These are phyloP conservation scores for Crotalus tigris DNA, from an alignment of 2,113 vertebrate genomes.

Conservation along the genomic window DNA sequence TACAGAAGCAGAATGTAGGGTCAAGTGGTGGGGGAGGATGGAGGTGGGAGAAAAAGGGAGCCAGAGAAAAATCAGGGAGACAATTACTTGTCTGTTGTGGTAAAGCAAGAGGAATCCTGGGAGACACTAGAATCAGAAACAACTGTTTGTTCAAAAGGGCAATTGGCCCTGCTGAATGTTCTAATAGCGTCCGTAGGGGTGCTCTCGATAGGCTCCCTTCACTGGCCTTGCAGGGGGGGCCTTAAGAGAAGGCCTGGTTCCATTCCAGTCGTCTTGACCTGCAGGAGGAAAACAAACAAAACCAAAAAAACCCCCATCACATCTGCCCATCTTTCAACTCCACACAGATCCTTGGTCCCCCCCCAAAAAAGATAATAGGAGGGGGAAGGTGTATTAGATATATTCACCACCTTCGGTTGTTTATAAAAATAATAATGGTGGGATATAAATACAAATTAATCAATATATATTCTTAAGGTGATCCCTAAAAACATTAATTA, in stretches of 20 bases:
- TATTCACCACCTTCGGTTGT: not conserved
- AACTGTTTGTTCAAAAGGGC: constrained; percentile 76
- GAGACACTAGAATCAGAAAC: constrained; percentile 87
- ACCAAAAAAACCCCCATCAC: constrained; percentile 7
- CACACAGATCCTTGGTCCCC: too few species aligned
- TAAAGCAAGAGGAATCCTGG: constrained; percentile 88
- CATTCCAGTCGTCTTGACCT: constrained; percentile 95
- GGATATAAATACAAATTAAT: not conserved
- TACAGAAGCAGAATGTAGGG: constrained; percentile 79
- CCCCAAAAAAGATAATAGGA: not conserved
- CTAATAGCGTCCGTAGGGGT: constrained; percentile 94
- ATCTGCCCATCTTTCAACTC: fast-evolving
- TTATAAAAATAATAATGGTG: not conserved
- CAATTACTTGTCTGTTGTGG: constrained; percentile 95
- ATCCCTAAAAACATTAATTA: constrained; percentile 1
- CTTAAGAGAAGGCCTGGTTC: constrained; percentile 81
- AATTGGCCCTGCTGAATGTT: constrained; percentile 66
- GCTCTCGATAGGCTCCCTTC: constrained; percentile 88
- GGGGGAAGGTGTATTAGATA: not conserved
- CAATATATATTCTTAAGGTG: not conserved
- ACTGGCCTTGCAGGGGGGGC: constrained; percentile 77
- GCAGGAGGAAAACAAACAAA: not conserved
- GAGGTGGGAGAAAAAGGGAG: constrained; percentile 74
- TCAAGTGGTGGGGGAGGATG: constrained; percentile 62
- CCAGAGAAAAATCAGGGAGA: constrained; percentile 83